Evolutionary conservation across 2,113 vertebrate species (phyloP).

Genomic region (Desmodus rotundus): DNA sequence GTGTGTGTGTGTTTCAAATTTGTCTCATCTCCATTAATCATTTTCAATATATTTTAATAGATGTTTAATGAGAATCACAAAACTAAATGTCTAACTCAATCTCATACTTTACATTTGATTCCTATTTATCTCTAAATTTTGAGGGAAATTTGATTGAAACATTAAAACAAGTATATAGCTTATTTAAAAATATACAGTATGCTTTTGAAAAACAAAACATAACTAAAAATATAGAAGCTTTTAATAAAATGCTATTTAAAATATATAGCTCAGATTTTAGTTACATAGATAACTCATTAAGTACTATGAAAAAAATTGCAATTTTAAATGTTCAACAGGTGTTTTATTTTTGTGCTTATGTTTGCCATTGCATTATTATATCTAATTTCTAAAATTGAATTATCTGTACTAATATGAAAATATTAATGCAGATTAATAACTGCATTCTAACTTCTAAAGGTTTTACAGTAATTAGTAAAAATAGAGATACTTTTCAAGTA

Average conservation of each 20-base stretch:
- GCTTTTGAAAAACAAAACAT: neutral
- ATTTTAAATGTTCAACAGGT: neutral
- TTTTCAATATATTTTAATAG: conserved; percentile 1
- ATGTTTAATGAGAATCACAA: neutral
- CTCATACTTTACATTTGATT: neutral
- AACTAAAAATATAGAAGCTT: neutral
- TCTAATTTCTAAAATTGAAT: conserved; percentile 13
- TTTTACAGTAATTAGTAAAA: neutral
- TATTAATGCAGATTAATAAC: conserved; percentile 16
- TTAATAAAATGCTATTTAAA: conserved; percentile 45
- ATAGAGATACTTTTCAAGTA: neutral
- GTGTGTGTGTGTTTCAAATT: neutral
- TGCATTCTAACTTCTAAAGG: neutral
- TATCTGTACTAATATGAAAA: neutral
- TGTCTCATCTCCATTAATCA: neutral
- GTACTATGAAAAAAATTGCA: neutral
- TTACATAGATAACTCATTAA: neutral
- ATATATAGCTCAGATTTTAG: neutral
- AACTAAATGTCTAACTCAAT: neutral
- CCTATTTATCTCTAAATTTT: neutral
- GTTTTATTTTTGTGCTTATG: neutral
- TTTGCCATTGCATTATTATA: neutral
- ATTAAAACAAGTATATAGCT: neutral
- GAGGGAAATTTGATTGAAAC: neutral
- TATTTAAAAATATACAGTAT: neutral